Percentiles rank a stretch among this genome's conserved stretches.
Conservation (phyloP, 1,140 invertebrate species). For the Thalassaphorura encarpata region DNA sequence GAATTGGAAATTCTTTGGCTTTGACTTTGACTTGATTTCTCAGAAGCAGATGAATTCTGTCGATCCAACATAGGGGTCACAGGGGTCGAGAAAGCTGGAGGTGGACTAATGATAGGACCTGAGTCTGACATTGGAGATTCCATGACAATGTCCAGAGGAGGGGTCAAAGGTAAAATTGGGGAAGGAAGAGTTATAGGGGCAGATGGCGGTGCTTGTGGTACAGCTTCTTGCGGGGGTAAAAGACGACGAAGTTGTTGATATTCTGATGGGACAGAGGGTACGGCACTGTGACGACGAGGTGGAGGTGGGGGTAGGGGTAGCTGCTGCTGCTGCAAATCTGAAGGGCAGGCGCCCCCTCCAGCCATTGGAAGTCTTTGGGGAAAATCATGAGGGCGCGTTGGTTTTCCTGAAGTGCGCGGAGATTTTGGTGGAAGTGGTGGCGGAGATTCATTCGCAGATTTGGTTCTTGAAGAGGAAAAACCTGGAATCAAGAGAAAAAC, state of each 20-base stretch:
- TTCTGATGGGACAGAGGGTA: not conserved
- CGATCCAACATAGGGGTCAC: conserved; percentile 30
- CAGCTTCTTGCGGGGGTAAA: not conserved
- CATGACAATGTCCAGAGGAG: conserved; percentile 27
- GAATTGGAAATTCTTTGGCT: not conserved
- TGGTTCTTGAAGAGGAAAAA: not conserved
- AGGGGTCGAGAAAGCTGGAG: conserved; percentile 30
- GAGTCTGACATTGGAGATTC: conserved; percentile 31
- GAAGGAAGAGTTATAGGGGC: conserved; percentile 27
- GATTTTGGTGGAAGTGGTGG: conserved; percentile 46
- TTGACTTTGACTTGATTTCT: conserved; percentile 21
- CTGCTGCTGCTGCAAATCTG: conserved; percentile 15
- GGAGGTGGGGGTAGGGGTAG: conserved; percentile 9
- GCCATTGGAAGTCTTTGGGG: conserved; percentile 21
- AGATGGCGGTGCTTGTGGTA: not conserved
- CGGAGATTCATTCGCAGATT: conserved; percentile 38
- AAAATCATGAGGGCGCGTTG: conserved; percentile 29
- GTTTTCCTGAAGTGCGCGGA: conserved; percentile 38
- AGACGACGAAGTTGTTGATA: not conserved
- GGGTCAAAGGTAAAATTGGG: conserved; percentile 26
- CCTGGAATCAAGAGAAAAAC: not conserved
- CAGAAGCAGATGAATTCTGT: conserved; percentile 31
- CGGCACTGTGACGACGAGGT: conserved; percentile 10
- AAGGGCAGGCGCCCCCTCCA: not conserved
- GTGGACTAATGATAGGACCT: conserved; percentile 31